phyloP scores from a whole-genome alignment of 2,113 vertebrate species.

The Oenanthe oenanthe region DNA sequence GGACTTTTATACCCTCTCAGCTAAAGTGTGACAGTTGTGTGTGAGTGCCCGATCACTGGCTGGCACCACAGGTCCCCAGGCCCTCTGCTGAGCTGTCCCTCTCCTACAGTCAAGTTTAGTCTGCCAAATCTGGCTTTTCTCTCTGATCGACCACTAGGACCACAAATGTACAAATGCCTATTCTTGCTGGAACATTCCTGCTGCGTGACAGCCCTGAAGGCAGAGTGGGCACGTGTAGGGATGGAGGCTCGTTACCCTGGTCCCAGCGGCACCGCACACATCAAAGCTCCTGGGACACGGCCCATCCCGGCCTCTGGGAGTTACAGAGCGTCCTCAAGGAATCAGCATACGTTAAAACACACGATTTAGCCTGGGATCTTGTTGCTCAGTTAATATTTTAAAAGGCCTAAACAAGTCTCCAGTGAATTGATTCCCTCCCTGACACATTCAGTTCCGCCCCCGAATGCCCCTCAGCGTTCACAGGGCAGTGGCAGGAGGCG shows the following conservation, averaged over 20 bases:
- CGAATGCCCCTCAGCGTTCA: too few relatives aligned
- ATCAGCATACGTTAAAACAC: too few relatives aligned
- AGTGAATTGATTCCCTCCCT: too few relatives aligned
- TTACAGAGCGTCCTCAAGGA: background rate
- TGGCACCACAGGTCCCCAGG: background rate
- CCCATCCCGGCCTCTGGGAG: background rate
- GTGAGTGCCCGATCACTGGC: fast-evolving
- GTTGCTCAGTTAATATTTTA: too few relatives aligned
- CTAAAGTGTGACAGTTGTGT: background rate
- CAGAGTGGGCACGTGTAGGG: background rate
- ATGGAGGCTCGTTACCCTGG: background rate
- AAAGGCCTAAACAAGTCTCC: too few relatives aligned
- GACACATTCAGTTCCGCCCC: too few relatives aligned
- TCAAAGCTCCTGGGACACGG: background rate
- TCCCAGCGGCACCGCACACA: background rate
- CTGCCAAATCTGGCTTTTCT: background rate
- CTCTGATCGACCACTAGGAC: too few relatives aligned
- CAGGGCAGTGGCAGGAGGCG: too few relatives aligned
- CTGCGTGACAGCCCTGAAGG: background rate
- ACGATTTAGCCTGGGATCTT: too few relatives aligned
- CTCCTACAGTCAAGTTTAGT: background rate
- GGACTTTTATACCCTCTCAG: background rate
- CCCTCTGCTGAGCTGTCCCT: background rate
- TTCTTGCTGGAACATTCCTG: background rate
- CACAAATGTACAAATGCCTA: background rate